Conservation (phyloP, 2,888 invertebrate species). For the Leptarthrus brevirostris region DNA sequence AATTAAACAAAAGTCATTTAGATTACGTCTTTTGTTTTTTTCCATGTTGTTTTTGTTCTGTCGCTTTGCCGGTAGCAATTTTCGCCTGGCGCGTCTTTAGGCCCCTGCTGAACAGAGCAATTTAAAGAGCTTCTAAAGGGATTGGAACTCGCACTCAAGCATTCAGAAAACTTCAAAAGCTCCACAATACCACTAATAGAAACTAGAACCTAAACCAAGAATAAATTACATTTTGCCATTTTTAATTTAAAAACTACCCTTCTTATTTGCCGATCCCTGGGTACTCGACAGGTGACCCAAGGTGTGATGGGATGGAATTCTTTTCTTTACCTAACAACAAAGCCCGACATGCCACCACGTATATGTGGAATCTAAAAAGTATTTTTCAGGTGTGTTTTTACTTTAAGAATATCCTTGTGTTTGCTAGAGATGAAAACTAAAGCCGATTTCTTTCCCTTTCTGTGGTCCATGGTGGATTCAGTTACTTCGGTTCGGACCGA, state of each 20-base stretch:
- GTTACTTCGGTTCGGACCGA: background rate
- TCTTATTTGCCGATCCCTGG: background rate
- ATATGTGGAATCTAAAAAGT: slow-evolving; percentile 12
- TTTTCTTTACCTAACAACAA: background rate
- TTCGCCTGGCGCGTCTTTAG: slow-evolving; percentile 11
- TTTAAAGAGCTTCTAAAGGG: slow-evolving; percentile 9
- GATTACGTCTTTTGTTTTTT: slow-evolving; percentile 51
- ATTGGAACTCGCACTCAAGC: background rate
- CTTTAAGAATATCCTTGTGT: background rate
- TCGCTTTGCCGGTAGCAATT: slow-evolving; percentile 42
- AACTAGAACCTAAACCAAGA: slow-evolving; percentile 43
- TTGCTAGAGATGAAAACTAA: slow-evolving; percentile 37
- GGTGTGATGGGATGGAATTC: slow-evolving; percentile 17
- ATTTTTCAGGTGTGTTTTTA: slow-evolving; percentile 8
- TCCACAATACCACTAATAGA: background rate
- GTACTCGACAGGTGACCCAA: slow-evolving; percentile 16
- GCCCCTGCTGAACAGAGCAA: background rate
- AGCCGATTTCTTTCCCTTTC: slow-evolving; percentile 35
- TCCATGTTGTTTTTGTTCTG: slow-evolving; percentile 34
- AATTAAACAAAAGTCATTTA: slow-evolving; percentile 55
- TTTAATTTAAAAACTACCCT: slow-evolving; percentile 41
- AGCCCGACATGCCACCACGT: slow-evolving; percentile 5
- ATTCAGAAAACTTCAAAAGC: background rate
- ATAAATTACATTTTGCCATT: slow-evolving; percentile 46
- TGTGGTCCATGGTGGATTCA: background rate